phyloP scores from a whole-genome alignment of 1,140 invertebrate species.

The Magallana gigas region DNA sequence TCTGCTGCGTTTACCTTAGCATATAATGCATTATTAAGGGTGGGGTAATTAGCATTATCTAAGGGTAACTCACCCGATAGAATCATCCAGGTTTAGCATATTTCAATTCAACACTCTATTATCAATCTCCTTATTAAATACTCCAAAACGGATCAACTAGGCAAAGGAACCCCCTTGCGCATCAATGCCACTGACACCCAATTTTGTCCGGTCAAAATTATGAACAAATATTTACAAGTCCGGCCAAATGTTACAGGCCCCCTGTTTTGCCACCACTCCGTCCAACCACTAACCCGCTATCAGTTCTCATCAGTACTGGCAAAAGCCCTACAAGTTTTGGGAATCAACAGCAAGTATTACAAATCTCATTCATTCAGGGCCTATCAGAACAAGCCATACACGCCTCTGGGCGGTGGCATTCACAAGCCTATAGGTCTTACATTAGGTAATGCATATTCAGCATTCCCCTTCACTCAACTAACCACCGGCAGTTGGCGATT shows the following conservation, averaged over 20 bases:
- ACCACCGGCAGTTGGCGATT: too few relatives aligned
- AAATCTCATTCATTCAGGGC: slow-evolving; percentile 45
- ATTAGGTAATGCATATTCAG: background rate
- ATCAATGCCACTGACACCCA: too few relatives aligned
- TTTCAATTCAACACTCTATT: background rate
- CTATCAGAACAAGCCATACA: background rate
- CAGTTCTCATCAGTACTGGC: slow-evolving; percentile 30
- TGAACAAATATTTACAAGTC: background rate
- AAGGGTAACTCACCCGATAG: background rate
- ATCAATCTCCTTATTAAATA: too few relatives aligned
- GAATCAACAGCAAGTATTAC: background rate
- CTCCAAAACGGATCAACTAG: too few relatives aligned
- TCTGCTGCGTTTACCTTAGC: slow-evolving; percentile 20
- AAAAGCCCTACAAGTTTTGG: slow-evolving; percentile 26
- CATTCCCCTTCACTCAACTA: background rate
- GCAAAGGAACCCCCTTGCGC: too few relatives aligned
- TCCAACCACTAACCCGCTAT: slow-evolving; percentile 2
- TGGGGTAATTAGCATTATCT: slow-evolving; percentile 5
- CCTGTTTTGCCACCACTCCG: slow-evolving; percentile 42
- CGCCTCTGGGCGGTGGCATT: slow-evolving; percentile 33
- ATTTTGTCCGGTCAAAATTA: background rate
- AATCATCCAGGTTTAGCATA: background rate
- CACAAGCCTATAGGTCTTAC: slow-evolving; percentile 17
- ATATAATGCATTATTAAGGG: slow-evolving; percentile 33
- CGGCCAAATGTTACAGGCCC: slow-evolving; percentile 25